phyloP scores from a whole-genome alignment of 1,140 invertebrate genomes.

The Zaprionus taronus region DNA sequence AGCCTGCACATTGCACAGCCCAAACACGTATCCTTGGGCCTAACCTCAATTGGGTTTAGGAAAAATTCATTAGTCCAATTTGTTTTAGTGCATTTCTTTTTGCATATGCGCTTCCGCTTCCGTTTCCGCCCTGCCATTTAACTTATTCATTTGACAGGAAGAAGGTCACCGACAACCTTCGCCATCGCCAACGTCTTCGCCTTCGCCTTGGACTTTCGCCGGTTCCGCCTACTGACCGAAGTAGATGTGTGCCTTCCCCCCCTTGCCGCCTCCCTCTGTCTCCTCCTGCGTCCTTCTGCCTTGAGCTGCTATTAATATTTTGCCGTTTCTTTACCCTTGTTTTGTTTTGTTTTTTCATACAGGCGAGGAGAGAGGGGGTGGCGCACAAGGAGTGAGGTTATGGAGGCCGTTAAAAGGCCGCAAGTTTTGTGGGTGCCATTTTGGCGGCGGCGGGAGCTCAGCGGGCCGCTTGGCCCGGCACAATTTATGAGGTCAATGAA shows the following conservation, averaged over 20 bases:
- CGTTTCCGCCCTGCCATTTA: slow-evolving; percentile 26
- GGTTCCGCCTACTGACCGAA: slow-evolving; percentile 19
- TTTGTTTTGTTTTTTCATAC: slow-evolving; percentile 16
- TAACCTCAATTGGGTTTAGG: slow-evolving; percentile 5
- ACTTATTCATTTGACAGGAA: slow-evolving; percentile 34
- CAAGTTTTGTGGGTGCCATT: slow-evolving; percentile 57
- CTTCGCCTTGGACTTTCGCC: slow-evolving; percentile 40
- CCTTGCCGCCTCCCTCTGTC: background rate
- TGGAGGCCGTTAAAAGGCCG: slow-evolving; percentile 56
- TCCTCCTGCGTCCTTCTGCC: background rate
- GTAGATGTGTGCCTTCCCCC: background rate
- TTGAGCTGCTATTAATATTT: slow-evolving; percentile 49
- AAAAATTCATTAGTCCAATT: slow-evolving; percentile 7
- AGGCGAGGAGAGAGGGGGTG: background rate
- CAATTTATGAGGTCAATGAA: slow-evolving; percentile 83
- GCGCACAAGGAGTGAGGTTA: slow-evolving; percentile 4
- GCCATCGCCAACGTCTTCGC: background rate
- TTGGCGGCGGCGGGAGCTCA: slow-evolving; percentile 47
- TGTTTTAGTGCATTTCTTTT: slow-evolving; percentile 23
- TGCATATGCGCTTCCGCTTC: slow-evolving; percentile 32
- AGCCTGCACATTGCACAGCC: background rate
- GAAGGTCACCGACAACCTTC: slow-evolving; percentile 26
- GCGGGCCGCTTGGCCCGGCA: slow-evolving; percentile 35
- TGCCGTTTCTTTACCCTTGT: slow-evolving; percentile 34
- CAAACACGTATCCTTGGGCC: background rate